Evolutionary conservation across 2,113 vertebrate species (phyloP).

Genomic region (Maccullochella peelii): DNA sequence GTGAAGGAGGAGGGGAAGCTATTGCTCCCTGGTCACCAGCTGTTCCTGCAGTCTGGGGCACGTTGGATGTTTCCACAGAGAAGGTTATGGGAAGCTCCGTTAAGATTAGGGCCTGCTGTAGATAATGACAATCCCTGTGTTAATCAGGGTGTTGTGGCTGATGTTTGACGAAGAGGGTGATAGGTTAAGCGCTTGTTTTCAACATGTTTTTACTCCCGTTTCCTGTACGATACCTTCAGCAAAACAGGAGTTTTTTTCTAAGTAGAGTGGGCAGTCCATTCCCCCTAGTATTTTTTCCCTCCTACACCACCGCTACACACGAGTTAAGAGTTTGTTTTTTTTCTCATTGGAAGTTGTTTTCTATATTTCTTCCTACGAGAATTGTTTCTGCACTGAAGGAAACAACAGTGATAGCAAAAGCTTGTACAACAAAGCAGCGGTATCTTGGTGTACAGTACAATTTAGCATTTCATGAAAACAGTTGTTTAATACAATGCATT

Average conservation of each 20-base stretch:
- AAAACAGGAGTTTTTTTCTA: constrained; percentile 30
- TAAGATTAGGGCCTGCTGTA: constrained; percentile 63
- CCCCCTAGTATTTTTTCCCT: constrained; percentile 46
- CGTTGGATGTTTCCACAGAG: constrained; percentile 79
- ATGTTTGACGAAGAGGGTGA: constrained; percentile 77
- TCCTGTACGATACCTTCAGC: constrained; percentile 57
- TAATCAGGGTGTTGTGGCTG: constrained; percentile 83
- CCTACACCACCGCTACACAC: constrained; percentile 40
- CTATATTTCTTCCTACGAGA: constrained; percentile 63
- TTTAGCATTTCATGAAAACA: constrained; percentile 9
- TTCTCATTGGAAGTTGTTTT: constrained; percentile 57
- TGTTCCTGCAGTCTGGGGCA: constrained; percentile 78
- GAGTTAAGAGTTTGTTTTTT: not conserved
- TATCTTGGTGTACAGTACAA: not conserved
- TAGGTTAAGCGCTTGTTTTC: constrained; percentile 72
- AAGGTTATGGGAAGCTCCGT: constrained; percentile 83
- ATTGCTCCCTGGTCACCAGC: constrained; percentile 77
- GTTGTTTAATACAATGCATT: constrained; percentile 20
- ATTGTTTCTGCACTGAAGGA: constrained; percentile 40
- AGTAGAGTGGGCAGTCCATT: constrained; percentile 32
- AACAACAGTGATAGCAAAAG: constrained; percentile 63
- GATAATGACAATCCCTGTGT: constrained; percentile 71
- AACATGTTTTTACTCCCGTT: constrained; percentile 48
- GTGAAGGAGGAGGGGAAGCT: constrained; percentile 46
- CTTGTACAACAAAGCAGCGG: not conserved